phyloP scores from a whole-genome alignment of 2,888 invertebrate genomes.

The Chrysolina oricalcia region DNA sequence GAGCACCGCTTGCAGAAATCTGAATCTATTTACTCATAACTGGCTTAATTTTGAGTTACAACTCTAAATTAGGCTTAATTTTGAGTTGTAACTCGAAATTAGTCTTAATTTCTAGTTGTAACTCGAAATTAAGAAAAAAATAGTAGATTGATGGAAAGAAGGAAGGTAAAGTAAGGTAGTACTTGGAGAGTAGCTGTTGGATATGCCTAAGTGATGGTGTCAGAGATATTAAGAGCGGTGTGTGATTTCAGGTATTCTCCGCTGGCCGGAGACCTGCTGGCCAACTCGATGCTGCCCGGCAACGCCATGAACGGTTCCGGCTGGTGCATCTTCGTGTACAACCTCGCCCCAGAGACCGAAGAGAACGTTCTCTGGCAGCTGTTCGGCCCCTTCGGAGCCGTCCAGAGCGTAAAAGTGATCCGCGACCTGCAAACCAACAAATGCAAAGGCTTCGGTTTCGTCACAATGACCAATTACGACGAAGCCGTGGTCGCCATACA shows the following conservation, averaged over 20 bases:
- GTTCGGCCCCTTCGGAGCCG: slow-evolving; percentile 98
- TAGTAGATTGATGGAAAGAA: no score
- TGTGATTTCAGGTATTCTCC: slow-evolving; percentile 81
- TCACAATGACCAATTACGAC: slow-evolving; percentile 98
- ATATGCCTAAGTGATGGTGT: neutral
- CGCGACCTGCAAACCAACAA: slow-evolving; percentile 82
- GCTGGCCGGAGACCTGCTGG: slow-evolving; percentile 80
- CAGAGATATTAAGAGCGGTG: neutral
- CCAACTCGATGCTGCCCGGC: slow-evolving; percentile 87
- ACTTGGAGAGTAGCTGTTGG: no score
- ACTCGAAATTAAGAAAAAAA: no score
- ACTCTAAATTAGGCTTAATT: no score
- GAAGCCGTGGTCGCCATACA: slow-evolving; percentile 97
- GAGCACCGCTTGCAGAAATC: no score
- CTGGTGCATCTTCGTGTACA: slow-evolving; percentile 95
- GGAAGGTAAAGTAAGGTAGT: no score
- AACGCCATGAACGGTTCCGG: slow-evolving; percentile 91
- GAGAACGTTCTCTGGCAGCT: slow-evolving; percentile 94
- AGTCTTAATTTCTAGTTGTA: no score
- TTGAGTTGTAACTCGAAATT: no score
- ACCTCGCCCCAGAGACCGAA: slow-evolving; percentile 92
- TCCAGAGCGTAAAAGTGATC: slow-evolving; percentile 94
- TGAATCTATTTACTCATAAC: no score
- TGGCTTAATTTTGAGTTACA: no score
- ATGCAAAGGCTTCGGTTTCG: slow-evolving; percentile 98